phyloP scores from a whole-genome alignment of 2,888 invertebrate species.

The Sesamia inferens region DNA sequence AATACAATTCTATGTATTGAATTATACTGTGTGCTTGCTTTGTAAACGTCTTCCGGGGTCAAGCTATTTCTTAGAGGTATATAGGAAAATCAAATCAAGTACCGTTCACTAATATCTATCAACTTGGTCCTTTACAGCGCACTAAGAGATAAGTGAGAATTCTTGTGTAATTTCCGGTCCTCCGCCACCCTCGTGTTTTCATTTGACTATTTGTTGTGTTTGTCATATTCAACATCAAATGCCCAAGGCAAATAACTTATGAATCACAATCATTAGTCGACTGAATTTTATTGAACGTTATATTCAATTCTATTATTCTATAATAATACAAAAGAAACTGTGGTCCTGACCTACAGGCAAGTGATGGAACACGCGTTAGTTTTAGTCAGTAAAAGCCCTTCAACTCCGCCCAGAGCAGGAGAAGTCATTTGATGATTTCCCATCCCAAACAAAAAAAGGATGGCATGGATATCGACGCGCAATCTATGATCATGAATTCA shows the following conservation, averaged over 20 bases:
- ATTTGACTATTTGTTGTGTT: background rate
- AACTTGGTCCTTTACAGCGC: conserved; percentile 23
- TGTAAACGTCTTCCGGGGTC: conserved; percentile 45
- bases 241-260: background rate
- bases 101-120: conserved; percentile 13
- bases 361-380: no score
- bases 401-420: no score
- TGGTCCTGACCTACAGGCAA: no score
- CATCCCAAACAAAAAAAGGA: no score
- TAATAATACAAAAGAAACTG: no score
- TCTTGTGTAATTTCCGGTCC: conserved; percentile 16
- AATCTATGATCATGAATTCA: background rate
- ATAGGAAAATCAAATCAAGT: conserved; percentile 28
- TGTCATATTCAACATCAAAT: background rate
- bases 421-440: no score
- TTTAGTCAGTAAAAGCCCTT: no score
- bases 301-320: background rate
- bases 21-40: conserved; percentile 41
- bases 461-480: background rate
- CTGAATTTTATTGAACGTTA: background rate
- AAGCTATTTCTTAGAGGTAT: conserved; percentile 19
- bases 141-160: background rate
- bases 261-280: background rate
- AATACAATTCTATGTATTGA: conserved; percentile 35
- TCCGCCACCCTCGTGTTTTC: background rate